Evolutionary conservation across 1,140 invertebrate species (phyloP).

Genomic region (Batillaria attramentaria): DNA sequence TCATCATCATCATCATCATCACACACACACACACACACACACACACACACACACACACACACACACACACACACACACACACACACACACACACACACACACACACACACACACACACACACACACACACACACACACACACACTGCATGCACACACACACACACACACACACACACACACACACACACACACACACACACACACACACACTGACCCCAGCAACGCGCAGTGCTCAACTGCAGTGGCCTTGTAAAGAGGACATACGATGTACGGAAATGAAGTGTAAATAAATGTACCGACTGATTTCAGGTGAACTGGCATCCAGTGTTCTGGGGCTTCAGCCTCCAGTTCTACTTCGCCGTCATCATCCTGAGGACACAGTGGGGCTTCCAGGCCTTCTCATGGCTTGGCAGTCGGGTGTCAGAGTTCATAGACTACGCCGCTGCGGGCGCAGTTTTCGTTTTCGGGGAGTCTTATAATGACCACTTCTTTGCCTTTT

Average conservation of each 20-base stretch:
- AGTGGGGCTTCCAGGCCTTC: constrained; percentile 83
- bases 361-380: constrained; percentile 88
- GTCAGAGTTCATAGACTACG: constrained; percentile 84
- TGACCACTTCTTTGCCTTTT: constrained; percentile 65
- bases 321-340: constrained; percentile 78
- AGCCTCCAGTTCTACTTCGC: constrained; percentile 90
- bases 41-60: background rate
- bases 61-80: no score
- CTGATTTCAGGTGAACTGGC: constrained; percentile 66
- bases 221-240: background rate
- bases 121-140: background rate
- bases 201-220: background rate
- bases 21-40: background rate
- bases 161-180: background rate
- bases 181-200: background rate
- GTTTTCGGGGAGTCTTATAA: constrained; percentile 82
- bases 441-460: constrained; percentile 85
- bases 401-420: constrained; percentile 83
- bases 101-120: background rate
- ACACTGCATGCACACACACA: no score
- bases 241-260: no score
- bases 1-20: constrained; percentile 1
- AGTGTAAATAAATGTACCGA: no score
- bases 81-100: no score
- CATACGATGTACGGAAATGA: no score